Evolutionary conservation across 2,113 vertebrate species (phyloP).

Genomic region (Suricata suricatta): DNA sequence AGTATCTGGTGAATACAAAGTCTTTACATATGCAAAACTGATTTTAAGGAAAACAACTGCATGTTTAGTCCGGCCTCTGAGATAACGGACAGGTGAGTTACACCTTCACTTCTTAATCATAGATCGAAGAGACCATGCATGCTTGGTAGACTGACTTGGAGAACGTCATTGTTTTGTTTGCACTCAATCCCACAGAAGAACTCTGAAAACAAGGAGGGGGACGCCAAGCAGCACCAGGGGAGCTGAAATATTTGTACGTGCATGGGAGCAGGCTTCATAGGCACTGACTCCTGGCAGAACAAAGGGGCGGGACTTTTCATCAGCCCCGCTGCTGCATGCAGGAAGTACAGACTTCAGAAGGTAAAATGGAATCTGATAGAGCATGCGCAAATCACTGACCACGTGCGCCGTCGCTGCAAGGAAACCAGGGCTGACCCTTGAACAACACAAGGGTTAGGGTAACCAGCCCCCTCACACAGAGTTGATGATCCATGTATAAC

Average conservation of each 20-base stretch:
- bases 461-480: neutral
- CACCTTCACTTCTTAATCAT: neutral
- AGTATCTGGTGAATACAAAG: neutral
- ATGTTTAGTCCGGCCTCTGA: neutral
- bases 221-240: neutral
- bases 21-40: neutral
- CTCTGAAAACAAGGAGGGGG: neutral
- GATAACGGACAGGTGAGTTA: neutral
- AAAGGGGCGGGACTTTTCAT: too few relatives aligned
- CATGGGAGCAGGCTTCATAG: rapidly evolving
- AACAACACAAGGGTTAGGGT: neutral
- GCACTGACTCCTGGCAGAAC: too few relatives aligned
- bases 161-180: neutral
- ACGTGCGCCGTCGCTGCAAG: neutral
- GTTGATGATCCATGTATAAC: neutral
- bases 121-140: neutral
- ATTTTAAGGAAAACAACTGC: neutral
- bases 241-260: neutral
- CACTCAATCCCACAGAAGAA: neutral
- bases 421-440: neutral
- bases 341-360: too few relatives aligned
- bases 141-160: rapidly evolving
- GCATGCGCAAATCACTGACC: neutral
- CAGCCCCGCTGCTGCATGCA: rapidly evolving
- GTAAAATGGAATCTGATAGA: neutral